phyloP scores from a whole-genome alignment of 1,140 invertebrate genomes.

The Eupristina koningsbergeri region DNA sequence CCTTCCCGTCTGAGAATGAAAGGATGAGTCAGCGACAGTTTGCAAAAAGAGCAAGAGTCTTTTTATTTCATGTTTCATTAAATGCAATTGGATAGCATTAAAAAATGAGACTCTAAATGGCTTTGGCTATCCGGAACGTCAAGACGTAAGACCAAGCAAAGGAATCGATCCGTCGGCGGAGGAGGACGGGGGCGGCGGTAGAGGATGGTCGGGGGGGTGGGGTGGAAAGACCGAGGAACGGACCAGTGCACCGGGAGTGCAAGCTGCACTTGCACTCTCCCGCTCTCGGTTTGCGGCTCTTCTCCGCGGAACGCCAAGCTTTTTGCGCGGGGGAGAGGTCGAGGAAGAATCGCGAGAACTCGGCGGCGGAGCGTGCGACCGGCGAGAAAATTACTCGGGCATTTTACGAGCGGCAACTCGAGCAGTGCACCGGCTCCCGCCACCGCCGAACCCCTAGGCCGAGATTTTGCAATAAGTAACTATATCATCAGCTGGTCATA shows the following conservation, averaged over 20 bases:
- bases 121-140: background rate
- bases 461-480: constrained; percentile 38
- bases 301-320: constrained; percentile 15
- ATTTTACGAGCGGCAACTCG: constrained; percentile 26
- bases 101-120: background rate
- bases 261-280: background rate
- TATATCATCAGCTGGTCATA: constrained; percentile 46
- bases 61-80: background rate
- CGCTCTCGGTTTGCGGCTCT: background rate
- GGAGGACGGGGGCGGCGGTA: no score
- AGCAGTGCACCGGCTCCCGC: background rate
- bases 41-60: background rate
- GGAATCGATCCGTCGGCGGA: background rate
- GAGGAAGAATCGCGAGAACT: constrained; percentile 38
- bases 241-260: no score
- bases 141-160: constrained; percentile 1
- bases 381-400: constrained; percentile 45
- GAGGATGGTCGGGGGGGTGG: no score
- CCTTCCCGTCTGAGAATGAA: background rate
- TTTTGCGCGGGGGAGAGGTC: constrained; percentile 45
- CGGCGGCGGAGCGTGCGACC: constrained; percentile 28
- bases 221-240: no score
- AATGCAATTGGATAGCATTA: constrained; percentile 2
- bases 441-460: background rate
- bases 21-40: constrained; percentile 17